Evolutionary conservation across 2,888 invertebrate genomes (phyloP).

Genomic region (Charanyca ferruginea): DNA sequence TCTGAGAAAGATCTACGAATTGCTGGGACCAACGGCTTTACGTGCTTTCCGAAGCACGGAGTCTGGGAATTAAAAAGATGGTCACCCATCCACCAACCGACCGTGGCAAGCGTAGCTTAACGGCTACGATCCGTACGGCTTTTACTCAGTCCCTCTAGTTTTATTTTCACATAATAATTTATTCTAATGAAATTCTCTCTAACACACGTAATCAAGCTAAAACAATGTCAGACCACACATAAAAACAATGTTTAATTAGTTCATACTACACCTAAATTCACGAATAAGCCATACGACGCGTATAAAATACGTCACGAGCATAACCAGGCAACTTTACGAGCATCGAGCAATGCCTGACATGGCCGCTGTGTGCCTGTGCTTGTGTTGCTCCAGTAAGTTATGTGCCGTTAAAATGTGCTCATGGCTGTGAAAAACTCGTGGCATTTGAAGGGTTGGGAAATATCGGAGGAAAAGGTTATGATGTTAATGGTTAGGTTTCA

Average conservation of each 20-base stretch:
- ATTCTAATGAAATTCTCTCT: background rate
- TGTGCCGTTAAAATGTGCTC: slow-evolving; percentile 56
- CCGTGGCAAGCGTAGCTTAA: too few relatives aligned
- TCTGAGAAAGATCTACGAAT: too few relatives aligned
- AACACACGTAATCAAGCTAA: slow-evolving; percentile 4
- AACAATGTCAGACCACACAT: slow-evolving; percentile 28
- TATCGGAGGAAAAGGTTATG: slow-evolving; percentile 7
- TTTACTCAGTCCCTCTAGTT: too few relatives aligned
- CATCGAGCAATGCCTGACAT: slow-evolving; percentile 43
- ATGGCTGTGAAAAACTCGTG: slow-evolving; percentile 44
- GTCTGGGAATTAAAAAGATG: too few relatives aligned
- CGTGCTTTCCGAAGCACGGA: too few relatives aligned
- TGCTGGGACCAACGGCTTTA: too few relatives aligned
- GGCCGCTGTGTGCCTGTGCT: slow-evolving; percentile 33
- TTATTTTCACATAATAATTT: too few relatives aligned
- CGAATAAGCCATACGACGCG: slow-evolving; percentile 38
- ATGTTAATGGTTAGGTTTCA: too few relatives aligned
- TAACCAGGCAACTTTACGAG: slow-evolving; percentile 55
- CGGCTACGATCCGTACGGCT: too few relatives aligned
- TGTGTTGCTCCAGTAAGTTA: slow-evolving; percentile 52
- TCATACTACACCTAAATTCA: slow-evolving; percentile 30
- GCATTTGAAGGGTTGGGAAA: slow-evolving; percentile 31
- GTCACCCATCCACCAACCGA: too few relatives aligned
- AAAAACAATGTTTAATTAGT: slow-evolving; percentile 47
- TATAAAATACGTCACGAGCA: slow-evolving; percentile 43